These are phyloP conservation scores for Thereva unica DNA, from an alignment of 2,888 invertebrate genomes.

Conservation along the genomic window DNA sequence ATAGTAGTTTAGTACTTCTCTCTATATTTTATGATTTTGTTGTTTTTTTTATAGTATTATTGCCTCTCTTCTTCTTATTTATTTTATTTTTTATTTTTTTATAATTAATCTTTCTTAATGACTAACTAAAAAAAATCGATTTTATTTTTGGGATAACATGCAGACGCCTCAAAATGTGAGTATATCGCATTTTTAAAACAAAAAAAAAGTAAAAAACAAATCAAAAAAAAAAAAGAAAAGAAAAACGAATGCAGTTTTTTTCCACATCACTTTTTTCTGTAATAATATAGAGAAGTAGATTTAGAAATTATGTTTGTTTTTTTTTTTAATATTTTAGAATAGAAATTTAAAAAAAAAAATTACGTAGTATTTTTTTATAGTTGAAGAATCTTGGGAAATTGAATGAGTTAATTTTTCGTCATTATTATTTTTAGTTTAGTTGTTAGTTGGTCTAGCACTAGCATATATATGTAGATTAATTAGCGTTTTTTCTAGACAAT, in stretches of 20 bases:
- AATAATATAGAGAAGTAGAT: not conserved
- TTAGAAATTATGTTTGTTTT: not conserved
- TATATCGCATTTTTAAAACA: slow-evolving; percentile 44
- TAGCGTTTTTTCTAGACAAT: too few relatives aligned
- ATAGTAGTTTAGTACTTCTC: too few relatives aligned
- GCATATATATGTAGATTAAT: too few relatives aligned
- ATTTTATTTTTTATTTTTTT: slow-evolving; percentile 10
- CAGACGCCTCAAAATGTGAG: slow-evolving; percentile 58
- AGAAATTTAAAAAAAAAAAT: slow-evolving; percentile 9
- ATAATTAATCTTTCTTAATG: slow-evolving; percentile 17
- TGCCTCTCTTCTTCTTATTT: slow-evolving; percentile 8
- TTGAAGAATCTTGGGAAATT: too few relatives aligned
- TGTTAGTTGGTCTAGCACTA: too few relatives aligned
- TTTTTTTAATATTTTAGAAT: slow-evolving; percentile 9
- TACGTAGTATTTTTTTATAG: not conserved
- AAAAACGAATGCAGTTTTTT: not conserved
- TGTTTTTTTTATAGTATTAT: slow-evolving; percentile 2
- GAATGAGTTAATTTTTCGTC: too few relatives aligned
- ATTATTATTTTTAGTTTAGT: too few relatives aligned
- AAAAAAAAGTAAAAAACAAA: too few relatives aligned
- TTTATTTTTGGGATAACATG: slow-evolving; percentile 44
- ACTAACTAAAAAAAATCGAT: slow-evolving; percentile 18
- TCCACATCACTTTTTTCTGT: slow-evolving; percentile 31
- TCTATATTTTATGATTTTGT: slow-evolving; percentile 15
- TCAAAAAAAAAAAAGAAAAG: too few relatives aligned